Conservation (phyloP, 2,888 invertebrate species). For the Phyto melanocephala region DNA sequence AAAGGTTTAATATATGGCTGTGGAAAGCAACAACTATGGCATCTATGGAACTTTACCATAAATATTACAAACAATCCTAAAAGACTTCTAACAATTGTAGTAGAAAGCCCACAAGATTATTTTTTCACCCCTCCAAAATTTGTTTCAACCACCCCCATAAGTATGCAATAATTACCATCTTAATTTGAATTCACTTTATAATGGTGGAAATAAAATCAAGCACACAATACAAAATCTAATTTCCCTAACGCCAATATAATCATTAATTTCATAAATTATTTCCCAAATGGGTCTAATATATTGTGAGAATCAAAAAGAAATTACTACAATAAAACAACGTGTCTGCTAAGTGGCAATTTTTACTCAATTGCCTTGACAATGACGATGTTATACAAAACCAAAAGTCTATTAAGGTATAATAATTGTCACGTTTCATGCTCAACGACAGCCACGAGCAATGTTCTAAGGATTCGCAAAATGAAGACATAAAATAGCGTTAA, state of each 20-base stretch:
- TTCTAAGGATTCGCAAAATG: not conserved
- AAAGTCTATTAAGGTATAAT: conserved; percentile 19
- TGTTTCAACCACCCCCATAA: too few relatives aligned
- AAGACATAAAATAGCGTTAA: not conserved
- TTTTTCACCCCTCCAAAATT: too few relatives aligned
- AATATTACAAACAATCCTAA: too few relatives aligned
- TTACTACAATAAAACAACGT: not conserved
- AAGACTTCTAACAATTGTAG: too few relatives aligned
- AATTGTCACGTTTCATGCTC: conserved; percentile 21
- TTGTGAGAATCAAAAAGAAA: too few relatives aligned
- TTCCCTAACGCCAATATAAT: conserved; percentile 16
- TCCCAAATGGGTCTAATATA: too few relatives aligned
- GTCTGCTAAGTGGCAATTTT: conserved; percentile 14
- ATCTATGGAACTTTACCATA: too few relatives aligned
- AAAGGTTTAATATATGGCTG: too few relatives aligned
- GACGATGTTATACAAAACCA: not conserved
- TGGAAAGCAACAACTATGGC: too few relatives aligned
- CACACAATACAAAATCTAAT: not conserved
- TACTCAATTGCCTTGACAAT: conserved; percentile 36
- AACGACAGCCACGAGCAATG: not conserved
- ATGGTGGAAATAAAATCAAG: not conserved
- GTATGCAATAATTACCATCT: too few relatives aligned
- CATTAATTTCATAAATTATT: not conserved
- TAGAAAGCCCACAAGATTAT: too few relatives aligned
- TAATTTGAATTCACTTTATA: not conserved